phyloP scores from a whole-genome alignment of 2,888 invertebrate genomes.

The Oligia fasciuncula region DNA sequence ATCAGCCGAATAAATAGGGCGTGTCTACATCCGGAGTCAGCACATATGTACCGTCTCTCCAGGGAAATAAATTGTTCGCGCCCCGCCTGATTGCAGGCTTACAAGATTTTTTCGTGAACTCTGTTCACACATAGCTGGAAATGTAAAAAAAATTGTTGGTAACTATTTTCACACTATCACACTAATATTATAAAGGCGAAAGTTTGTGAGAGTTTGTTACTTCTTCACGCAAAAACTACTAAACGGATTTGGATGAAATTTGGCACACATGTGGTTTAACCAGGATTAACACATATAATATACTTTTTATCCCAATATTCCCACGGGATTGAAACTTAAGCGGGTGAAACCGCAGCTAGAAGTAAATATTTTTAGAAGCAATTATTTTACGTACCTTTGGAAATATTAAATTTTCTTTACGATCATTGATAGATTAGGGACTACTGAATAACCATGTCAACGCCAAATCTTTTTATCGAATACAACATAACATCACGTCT shows the following conservation, averaged over 20 bases:
- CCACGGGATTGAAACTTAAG: too few relatives aligned
- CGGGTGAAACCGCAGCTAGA: too few relatives aligned
- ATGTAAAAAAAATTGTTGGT: slow-evolving; percentile 35
- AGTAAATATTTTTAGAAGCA: slow-evolving; percentile 20
- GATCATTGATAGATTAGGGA: too few relatives aligned
- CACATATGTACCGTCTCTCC: slow-evolving; percentile 85
- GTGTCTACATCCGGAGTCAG: slow-evolving; percentile 82
- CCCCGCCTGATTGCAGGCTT: slow-evolving; percentile 82
- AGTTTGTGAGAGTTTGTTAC: too few relatives aligned
- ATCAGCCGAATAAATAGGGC: slow-evolving; percentile 85
- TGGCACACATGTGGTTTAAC: too few relatives aligned
- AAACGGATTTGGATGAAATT: too few relatives aligned
- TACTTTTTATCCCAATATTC: too few relatives aligned
- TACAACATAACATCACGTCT: not conserved
- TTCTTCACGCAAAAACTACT: too few relatives aligned
- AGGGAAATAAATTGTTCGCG: slow-evolving; percentile 87
- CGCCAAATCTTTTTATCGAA: not conserved
- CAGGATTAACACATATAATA: too few relatives aligned
- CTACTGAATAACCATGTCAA: not conserved
- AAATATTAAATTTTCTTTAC: not conserved
- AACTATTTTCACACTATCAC: not conserved
- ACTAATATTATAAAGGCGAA: too few relatives aligned
- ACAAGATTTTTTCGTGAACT: slow-evolving; percentile 78
- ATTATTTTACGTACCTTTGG: not conserved
- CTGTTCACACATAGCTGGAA: slow-evolving; percentile 51